phyloP scores from a whole-genome alignment of 1,140 invertebrate genomes.

The Diploscapter pachys region DNA sequence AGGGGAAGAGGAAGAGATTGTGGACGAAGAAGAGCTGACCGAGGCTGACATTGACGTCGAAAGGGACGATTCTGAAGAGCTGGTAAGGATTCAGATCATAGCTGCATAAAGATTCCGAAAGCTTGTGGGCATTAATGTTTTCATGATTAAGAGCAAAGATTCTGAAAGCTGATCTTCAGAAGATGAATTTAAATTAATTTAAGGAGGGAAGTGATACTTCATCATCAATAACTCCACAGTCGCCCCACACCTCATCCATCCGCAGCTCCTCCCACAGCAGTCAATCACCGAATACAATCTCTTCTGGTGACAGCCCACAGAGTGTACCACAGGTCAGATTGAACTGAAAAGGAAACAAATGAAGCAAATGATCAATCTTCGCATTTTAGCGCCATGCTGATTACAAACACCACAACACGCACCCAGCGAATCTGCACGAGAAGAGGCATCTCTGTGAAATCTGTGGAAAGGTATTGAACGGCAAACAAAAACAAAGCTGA shows the following conservation, averaged over 20 bases:
- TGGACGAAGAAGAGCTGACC: conserved; percentile 18
- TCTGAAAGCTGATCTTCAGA: neutral
- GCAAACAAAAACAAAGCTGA: neutral
- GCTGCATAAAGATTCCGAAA: neutral
- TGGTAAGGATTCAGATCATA: conserved; percentile 1
- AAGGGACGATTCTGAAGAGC: conserved; percentile 5
- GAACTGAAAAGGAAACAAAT: neutral
- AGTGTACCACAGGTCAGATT: conserved; percentile 1
- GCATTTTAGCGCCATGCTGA: too few relatives aligned
- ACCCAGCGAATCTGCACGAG: conserved; percentile 38
- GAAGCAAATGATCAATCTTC: too few relatives aligned
- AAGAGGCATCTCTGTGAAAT: conserved; percentile 56
- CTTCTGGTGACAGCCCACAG: conserved; percentile 14
- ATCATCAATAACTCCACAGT: conserved; percentile 6
- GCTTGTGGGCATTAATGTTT: neutral
- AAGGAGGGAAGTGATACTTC: conserved; percentile 23
- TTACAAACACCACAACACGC: conserved; percentile 2
- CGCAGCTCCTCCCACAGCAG: conserved; percentile 12
- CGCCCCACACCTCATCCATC: conserved; percentile 17
- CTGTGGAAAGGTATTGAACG: conserved; percentile 50
- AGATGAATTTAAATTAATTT: neutral
- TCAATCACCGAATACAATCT: conserved; percentile 22
- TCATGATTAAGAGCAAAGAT: neutral
- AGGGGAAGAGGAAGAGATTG: conserved; percentile 11
- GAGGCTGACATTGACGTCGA: conserved; percentile 16